Conservation (phyloP, 2,888 invertebrate species). For the Drosophila rubida region DNA sequence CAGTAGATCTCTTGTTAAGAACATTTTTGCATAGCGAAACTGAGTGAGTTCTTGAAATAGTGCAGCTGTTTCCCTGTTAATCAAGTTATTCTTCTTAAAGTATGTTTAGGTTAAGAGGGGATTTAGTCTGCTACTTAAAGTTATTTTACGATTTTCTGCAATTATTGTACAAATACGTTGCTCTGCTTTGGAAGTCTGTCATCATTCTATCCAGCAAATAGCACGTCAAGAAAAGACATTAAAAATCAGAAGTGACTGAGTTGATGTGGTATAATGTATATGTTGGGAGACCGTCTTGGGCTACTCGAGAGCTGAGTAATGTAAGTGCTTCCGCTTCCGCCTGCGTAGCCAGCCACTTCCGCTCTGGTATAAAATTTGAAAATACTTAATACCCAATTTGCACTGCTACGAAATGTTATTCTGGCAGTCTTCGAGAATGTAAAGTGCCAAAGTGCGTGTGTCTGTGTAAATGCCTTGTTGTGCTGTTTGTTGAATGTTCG, state of each 20-base stretch:
- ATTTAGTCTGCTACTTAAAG: no score
- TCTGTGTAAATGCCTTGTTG: conserved; percentile 23
- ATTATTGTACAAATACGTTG: no score
- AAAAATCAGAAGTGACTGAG: conserved; percentile 27
- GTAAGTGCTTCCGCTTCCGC: conserved; percentile 77
- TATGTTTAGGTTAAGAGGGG: no score
- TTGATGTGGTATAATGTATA: conserved; percentile 3
- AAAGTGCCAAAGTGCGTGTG: conserved; percentile 6
- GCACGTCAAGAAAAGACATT: neutral
- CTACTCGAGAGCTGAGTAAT: conserved; percentile 62
- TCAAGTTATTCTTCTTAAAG: no score
- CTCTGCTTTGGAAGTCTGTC: no score
- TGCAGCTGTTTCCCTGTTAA: no score
- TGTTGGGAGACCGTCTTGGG: conserved; percentile 25
- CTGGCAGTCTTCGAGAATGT: conserved; percentile 31
- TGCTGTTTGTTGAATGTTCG: conserved; percentile 63
- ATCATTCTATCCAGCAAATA: conserved; percentile 12
- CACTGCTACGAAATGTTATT: conserved; percentile 52
- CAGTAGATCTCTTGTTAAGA: conserved; percentile 4
- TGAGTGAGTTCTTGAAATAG: neutral
- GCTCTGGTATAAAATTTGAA: conserved; percentile 55
- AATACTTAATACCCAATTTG: conserved; percentile 78
- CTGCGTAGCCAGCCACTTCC: conserved; percentile 64
- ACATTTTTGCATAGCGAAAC: neutral
- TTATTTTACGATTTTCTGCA: no score